Percentiles rank a stretch among this genome's conserved stretches.
Evolutionary conservation across 2,113 vertebrate genomes (phyloP).

Genomic region (Myiopsitta monachus): DNA sequence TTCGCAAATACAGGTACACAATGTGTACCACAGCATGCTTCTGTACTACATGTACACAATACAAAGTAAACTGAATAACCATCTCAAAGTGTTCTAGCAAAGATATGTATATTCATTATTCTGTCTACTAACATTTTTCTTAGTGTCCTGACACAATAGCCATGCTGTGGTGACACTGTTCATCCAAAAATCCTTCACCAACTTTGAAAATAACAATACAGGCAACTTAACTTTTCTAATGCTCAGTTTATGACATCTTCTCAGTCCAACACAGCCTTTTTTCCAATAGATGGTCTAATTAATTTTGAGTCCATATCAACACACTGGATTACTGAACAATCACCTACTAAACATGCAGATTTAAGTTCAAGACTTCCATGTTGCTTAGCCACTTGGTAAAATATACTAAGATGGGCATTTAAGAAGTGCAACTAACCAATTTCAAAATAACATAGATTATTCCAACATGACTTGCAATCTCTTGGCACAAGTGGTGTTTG

Average conservation of each 20-base stretch:
- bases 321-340: not conserved
- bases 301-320: not conserved
- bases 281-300: not conserved
- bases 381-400: not conserved
- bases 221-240: not conserved
- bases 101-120: not conserved
- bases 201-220: not conserved
- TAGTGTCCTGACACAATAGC: not conserved
- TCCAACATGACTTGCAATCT: constrained; percentile 10
- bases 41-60: not conserved
- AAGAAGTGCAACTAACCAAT: not conserved
- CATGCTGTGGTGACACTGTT: not conserved
- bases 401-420: not conserved
- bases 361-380: not conserved
- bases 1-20: not conserved
- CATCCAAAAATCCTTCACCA: not conserved
- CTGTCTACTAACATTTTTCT: not conserved
- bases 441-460: constrained; percentile 21
- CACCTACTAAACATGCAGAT: not conserved
- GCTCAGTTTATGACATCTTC: not conserved
- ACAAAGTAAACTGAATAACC: not conserved
- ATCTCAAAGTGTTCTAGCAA: not conserved
- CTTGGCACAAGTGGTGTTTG: constrained; percentile 17
- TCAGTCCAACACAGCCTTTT: not conserved
- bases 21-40: not conserved